These are phyloP conservation scores for Epinephelus cyanopodus DNA, from an alignment of 2,113 vertebrate genomes.

Conservation along the genomic window DNA sequence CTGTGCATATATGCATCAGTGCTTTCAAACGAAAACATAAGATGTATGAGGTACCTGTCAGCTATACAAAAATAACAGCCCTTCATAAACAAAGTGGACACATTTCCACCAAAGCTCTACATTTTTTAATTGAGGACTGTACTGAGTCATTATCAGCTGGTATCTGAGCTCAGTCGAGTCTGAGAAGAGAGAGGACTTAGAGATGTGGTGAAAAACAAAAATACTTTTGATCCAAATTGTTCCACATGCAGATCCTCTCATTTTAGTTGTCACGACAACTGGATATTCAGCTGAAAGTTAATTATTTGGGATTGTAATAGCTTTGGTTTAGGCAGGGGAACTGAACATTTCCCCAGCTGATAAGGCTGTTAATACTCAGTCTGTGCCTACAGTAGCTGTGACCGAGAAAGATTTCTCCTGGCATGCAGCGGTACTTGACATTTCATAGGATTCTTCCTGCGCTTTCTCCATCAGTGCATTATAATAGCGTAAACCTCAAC, in stretches of 20 bases:
- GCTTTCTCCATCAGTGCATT: conserved; percentile 71
- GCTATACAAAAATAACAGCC: background rate
- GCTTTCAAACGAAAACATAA: background rate
- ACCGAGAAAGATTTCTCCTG: conserved; percentile 67
- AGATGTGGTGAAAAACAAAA: background rate
- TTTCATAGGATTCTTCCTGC: conserved; percentile 78
- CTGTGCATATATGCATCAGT: conserved; percentile 1
- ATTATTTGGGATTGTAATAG: conserved; percentile 87
- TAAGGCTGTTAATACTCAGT: conserved; percentile 78
- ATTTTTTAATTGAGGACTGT: background rate
- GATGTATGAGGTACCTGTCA: background rate
- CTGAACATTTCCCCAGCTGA: conserved; percentile 80
- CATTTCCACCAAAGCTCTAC: background rate
- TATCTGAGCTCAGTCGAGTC: background rate
- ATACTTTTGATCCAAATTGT: conserved; percentile 47
- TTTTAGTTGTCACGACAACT: conserved; percentile 78
- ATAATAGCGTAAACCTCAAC: conserved; percentile 64
- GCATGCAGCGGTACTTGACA: conserved; percentile 83
- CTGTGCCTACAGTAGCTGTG: conserved; percentile 70
- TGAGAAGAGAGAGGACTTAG: background rate
- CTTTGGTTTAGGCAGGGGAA: conserved; percentile 80
- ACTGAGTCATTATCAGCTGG: background rate
- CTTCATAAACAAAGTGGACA: background rate
- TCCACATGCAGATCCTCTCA: conserved; percentile 40
- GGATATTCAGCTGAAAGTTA: conserved; percentile 77